Evolutionary conservation across 1,140 invertebrate species (phyloP).

Genomic region (Homarus americanus): DNA sequence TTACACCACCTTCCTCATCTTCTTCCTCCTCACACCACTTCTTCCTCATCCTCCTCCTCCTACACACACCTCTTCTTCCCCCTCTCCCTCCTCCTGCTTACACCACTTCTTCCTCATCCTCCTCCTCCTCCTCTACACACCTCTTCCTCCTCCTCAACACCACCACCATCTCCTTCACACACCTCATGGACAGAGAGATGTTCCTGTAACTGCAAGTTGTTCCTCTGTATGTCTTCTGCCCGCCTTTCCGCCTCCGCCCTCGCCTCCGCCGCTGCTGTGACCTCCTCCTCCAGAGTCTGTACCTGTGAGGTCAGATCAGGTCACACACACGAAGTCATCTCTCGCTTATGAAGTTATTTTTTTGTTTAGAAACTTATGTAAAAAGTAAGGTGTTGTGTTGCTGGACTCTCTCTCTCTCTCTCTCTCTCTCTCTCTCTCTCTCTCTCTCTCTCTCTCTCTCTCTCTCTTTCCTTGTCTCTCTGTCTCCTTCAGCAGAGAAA

Average conservation of each 20-base stretch:
- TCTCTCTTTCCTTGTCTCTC: no score
- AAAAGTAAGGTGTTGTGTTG: no score
- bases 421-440: no score
- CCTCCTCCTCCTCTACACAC: not conserved
- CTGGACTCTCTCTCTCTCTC: no score
- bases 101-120: not conserved
- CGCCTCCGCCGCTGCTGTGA: slow-evolving; percentile 27
- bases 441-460: no score
- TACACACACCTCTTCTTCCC: no score
- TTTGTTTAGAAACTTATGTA: no score
- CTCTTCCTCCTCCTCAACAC: not conserved
- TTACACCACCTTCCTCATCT: no score
- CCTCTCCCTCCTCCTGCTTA: not conserved
- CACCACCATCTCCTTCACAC: not conserved
- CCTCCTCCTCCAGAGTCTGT: slow-evolving; percentile 47
- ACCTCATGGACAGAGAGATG: slow-evolving; percentile 38
- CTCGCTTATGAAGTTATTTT: no score
- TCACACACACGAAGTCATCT: not conserved
- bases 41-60: no score
- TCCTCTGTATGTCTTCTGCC: slow-evolving; percentile 26
- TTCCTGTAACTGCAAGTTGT: slow-evolving; percentile 30
- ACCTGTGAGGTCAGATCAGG: not conserved
- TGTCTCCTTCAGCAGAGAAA: no score
- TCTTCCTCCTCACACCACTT: no score
- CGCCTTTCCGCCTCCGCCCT: slow-evolving; percentile 35